phyloP scores from a whole-genome alignment of 2,888 invertebrate genomes.

The Dicycla oo region DNA sequence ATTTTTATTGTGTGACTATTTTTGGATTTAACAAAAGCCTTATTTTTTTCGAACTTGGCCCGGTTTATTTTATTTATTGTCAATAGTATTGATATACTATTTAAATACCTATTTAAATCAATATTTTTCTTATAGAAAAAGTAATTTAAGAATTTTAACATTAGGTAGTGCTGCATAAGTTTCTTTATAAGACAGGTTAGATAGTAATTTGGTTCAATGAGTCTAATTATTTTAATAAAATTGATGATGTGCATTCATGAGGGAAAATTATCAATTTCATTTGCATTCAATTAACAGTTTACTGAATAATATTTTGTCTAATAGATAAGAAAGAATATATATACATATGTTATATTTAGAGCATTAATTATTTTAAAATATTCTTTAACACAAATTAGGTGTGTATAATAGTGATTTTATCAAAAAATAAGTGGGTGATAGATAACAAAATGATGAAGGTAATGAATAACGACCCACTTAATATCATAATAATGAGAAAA shows the following conservation, averaged over 20 bases:
- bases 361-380: slow-evolving; percentile 37
- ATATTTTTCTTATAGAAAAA: background rate
- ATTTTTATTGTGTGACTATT: background rate
- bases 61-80: background rate
- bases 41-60: background rate
- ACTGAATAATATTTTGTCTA: background rate
- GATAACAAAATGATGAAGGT: slow-evolving; percentile 57
- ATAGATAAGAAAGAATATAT: background rate
- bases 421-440: slow-evolving; percentile 58
- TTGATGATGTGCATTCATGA: background rate
- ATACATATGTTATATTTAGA: background rate
- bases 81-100: background rate
- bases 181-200: too few relatives aligned
- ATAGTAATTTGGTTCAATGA: background rate
- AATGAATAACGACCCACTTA: slow-evolving; percentile 62
- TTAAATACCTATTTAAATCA: background rate
- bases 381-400: slow-evolving; percentile 41
- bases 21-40: background rate
- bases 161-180: too few relatives aligned
- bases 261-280: background rate
- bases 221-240: background rate
- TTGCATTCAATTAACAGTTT: slow-evolving; percentile 28
- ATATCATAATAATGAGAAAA: slow-evolving; percentile 65
- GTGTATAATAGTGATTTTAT: slow-evolving; percentile 53
- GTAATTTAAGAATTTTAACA: background rate